These are phyloP conservation scores for Scaptomyza flava DNA, from an alignment of 2,888 invertebrate species.

Conservation along the genomic window DNA sequence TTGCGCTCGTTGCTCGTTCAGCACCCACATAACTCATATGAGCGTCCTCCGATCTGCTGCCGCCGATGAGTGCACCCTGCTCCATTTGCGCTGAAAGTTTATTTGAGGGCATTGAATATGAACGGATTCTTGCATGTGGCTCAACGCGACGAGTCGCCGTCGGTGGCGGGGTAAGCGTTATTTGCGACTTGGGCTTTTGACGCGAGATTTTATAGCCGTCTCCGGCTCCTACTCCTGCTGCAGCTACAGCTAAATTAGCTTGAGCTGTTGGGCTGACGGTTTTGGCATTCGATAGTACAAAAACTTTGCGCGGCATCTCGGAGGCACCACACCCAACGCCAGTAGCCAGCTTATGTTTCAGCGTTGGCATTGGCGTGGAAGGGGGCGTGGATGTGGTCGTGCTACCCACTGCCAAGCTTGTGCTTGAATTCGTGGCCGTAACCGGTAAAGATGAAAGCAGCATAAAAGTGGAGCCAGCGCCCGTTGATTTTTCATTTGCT, in stretches of 20 bases:
- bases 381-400: neutral
- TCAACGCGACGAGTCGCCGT: slow-evolving; percentile 82
- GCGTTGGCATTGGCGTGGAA: slow-evolving; percentile 10
- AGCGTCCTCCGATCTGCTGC: slow-evolving; percentile 35
- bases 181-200: slow-evolving; percentile 62
- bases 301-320: slow-evolving; percentile 51
- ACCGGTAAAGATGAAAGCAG: slow-evolving; percentile 25
- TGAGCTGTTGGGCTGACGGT: slow-evolving; percentile 17
- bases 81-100: slow-evolving; percentile 81
- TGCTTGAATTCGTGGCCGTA: neutral
- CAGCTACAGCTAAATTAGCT: slow-evolving; percentile 4
- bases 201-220: slow-evolving; percentile 13
- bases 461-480: slow-evolving; percentile 28
- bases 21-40: slow-evolving; percentile 35
- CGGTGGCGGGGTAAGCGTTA: slow-evolving; percentile 83
- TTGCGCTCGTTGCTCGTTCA: slow-evolving; percentile 10
- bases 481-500: slow-evolving; percentile 16
- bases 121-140: slow-evolving; percentile 80
- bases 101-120: slow-evolving; percentile 84
- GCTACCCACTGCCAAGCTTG: neutral
- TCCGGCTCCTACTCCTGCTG: neutral
- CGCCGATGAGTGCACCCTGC: slow-evolving; percentile 13
- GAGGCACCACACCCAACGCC: slow-evolving; percentile 5
- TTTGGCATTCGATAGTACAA: slow-evolving; percentile 46
- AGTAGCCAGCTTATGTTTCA: slow-evolving; percentile 42